Evolutionary conservation across 2,888 invertebrate genomes (phyloP).

Genomic region (Drosophila melanosoma): DNA sequence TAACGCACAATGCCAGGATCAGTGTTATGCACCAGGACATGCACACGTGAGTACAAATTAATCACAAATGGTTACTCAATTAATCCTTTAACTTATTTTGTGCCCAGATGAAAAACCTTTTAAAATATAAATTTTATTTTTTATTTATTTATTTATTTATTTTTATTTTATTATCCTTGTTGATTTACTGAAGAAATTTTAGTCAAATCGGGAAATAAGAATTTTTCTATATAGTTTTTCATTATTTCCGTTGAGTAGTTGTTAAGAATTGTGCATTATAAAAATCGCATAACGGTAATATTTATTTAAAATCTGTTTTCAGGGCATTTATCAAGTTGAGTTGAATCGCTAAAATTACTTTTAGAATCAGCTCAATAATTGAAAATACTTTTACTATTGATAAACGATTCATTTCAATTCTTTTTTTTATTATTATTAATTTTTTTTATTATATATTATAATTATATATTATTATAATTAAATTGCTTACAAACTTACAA

Average conservation of each 20-base stretch:
- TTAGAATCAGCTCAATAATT: neutral
- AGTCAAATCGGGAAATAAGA: neutral
- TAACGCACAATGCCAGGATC: constrained; percentile 93
- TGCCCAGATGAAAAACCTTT: neutral
- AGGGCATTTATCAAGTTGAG: no score
- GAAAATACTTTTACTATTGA: neutral
- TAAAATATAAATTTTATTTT: neutral
- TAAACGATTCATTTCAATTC: neutral
- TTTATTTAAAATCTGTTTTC: no score
- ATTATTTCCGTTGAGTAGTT: neutral
- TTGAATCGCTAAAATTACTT: neutral
- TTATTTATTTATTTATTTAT: no score
- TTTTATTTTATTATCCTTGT: neutral
- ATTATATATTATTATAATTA: no score
- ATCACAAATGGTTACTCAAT: neutral
- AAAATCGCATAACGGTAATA: no score
- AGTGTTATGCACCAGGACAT: constrained; percentile 93
- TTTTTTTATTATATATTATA: no score
- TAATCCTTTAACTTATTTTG: neutral
- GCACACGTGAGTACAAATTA: constrained; percentile 87
- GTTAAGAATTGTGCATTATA: neutral
- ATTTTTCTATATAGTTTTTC: neutral
- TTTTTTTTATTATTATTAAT: no score
- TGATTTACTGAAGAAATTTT: neutral
- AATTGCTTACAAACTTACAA: no score